Evolutionary conservation across 2,797 vertebrate species (phyloP).

Genomic region (Cercopithecus diana): DNA sequence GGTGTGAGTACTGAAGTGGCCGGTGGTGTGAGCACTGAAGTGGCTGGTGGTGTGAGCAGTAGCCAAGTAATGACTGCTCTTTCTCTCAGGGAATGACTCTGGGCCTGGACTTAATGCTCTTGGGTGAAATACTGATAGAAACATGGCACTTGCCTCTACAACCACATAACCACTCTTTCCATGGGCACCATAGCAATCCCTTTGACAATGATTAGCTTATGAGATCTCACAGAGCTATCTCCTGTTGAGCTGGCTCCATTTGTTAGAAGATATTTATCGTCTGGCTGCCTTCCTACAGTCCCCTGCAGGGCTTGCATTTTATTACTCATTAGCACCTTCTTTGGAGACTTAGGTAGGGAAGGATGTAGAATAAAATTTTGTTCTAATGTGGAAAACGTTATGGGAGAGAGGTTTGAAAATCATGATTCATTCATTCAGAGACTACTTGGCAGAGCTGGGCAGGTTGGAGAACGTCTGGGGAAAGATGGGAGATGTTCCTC

Average conservation of each 20-base stretch:
- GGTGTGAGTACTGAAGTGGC: not conserved
- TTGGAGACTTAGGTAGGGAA: conserved; percentile 36
- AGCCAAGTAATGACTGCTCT: not conserved
- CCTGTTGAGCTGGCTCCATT: not conserved
- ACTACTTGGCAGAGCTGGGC: not conserved
- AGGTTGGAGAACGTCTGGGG: not conserved
- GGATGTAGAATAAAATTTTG: conserved; percentile 1
- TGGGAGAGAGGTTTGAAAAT: not conserved
- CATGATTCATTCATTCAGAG: not conserved
- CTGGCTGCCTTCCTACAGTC: not conserved
- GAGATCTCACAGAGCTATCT: not conserved
- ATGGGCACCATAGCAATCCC: not conserved
- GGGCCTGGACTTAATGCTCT: not conserved
- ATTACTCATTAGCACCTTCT: conserved; percentile 63
- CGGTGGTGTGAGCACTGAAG: not conserved
- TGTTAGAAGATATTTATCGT: conserved; percentile 42
- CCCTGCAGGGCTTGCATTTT: not conserved
- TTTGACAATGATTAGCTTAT: not conserved
- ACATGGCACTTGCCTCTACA: not conserved
- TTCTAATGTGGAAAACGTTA: not conserved
- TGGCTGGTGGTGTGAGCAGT: not conserved
- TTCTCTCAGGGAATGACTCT: not conserved
- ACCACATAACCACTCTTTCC: not conserved
- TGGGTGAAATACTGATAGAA: not conserved
- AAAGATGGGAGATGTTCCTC: not conserved